Conservation (phyloP, 2,888 invertebrate species). For the Automeris io region DNA sequence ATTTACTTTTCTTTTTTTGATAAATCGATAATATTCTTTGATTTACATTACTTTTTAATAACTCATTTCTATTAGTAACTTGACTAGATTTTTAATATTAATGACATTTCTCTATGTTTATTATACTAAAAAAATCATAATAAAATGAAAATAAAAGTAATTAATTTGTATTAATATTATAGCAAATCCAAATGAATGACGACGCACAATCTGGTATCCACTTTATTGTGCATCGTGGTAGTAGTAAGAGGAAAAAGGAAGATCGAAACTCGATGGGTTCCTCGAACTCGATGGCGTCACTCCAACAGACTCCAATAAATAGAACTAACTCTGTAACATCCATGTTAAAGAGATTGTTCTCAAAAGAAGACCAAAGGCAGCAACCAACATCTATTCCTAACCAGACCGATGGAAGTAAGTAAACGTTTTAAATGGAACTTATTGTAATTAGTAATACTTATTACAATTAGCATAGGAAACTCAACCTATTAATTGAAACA, state of each 20-base stretch:
- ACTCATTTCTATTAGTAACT: not conserved
- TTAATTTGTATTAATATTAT: slow-evolving; percentile 13
- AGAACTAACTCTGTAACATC: slow-evolving; percentile 87
- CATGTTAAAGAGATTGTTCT: slow-evolving; percentile 85
- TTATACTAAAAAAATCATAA: not conserved
- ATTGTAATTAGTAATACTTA: not conserved
- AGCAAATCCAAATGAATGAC: slow-evolving; percentile 79
- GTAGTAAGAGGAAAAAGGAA: slow-evolving; percentile 59
- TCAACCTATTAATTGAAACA: no score
- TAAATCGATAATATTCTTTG: not conserved
- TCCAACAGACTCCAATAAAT: slow-evolving; percentile 81
- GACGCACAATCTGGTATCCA: slow-evolving; percentile 85
- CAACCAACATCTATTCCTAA: slow-evolving; percentile 25
- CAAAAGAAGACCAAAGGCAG: slow-evolving; percentile 80
- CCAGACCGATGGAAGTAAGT: slow-evolving; percentile 69
- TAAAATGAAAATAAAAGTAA: not conserved
- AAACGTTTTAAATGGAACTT: not conserved
- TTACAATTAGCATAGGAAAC: no score
- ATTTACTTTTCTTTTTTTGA: not conserved
- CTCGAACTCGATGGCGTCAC: slow-evolving; percentile 73
- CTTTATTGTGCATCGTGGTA: slow-evolving; percentile 79
- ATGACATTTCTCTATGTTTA: not conserved
- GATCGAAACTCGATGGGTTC: slow-evolving; percentile 68
- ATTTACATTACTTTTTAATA: not conserved
- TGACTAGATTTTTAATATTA: not conserved